These are phyloP conservation scores for Caenorhabditis becei DNA, from an alignment of 2,888 invertebrate species.

Conservation along the genomic window DNA sequence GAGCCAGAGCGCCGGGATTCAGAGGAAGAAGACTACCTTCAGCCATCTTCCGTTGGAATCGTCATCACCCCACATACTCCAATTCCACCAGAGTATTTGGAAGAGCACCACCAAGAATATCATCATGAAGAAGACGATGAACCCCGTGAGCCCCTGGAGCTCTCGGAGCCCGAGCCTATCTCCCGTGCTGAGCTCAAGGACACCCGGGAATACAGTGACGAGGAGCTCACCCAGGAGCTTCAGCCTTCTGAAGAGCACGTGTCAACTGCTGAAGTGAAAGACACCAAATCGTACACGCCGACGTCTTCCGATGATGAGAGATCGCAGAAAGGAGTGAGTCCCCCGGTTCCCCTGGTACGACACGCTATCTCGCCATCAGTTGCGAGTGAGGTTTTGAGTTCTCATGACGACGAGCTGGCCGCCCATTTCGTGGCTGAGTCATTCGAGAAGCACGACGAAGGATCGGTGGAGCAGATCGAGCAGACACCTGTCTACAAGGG, in stretches of 20 bases:
- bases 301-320: conserved; percentile 52
- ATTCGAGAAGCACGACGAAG: conserved; percentile 54
- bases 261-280: conserved; percentile 55
- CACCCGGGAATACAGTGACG: conserved; percentile 50
- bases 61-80: conserved; percentile 67
- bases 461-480: conserved; percentile 38
- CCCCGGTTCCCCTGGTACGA: conserved; percentile 32
- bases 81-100: conserved; percentile 57
- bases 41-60: conserved; percentile 58
- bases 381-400: conserved; percentile 39
- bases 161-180: conserved; percentile 61
- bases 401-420: conserved; percentile 55
- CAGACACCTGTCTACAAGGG: conserved; percentile 50
- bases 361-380: conserved; percentile 38
- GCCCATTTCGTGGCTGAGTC: conserved; percentile 58
- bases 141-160: conserved; percentile 62
- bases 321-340: conserved; percentile 40
- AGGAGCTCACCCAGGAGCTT: conserved; percentile 47
- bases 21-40: conserved; percentile 16
- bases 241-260: conserved; percentile 62
- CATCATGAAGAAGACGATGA: conserved; percentile 46
- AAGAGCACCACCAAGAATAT: conserved; percentile 35
- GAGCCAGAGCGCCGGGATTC: conserved; percentile 12
- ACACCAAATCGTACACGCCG: conserved; percentile 48
- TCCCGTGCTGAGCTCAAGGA: conserved; percentile 63